Evolutionary conservation across 2,113 vertebrate genomes (phyloP), one percentile per base, ranked within the genome.

Genomic region (Sitta europaea): DNA sequence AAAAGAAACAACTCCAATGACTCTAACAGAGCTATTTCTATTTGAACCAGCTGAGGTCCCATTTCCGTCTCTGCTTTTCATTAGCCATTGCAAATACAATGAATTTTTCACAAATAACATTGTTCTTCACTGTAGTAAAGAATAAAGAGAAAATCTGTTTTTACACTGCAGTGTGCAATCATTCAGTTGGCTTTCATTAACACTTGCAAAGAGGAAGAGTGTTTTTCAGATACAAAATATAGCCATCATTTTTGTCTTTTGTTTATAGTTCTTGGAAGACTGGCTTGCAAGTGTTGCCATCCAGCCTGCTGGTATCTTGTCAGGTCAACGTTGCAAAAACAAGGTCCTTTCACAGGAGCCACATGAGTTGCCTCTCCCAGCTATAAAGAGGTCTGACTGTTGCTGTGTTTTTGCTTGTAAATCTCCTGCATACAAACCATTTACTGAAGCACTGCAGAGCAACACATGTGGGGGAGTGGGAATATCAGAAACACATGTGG

Each of bases 281-380:
- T 99, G 99, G 99, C 74, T 94, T 66, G 98, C 98, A 75, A 97
- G 90, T 36, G 63, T 99, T 50, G 81, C 90, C 50, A 43, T 99
- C 48, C 91, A 96, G 18, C 67, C 97, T 3, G 25, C 81, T 38
- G 90, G 88, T 67, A 88, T 76, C 18, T 87, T 63, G 62, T 94
- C 86, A 15, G 94, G 95, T 21, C 58, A 96, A 20, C 82, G 7
- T 36, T 99, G 99, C 92, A 89, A 74, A 85, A 91, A 11, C 23
- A 93, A 96, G 33, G 95, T 91, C 17, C 65, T 89, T 54, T 65
- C 63, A 36, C 75, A 40, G 36, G 96, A 98, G 68, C 93, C 94
- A 51, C 90, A 51, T 22, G 82, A 57, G 6, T 43, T 99, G 51
- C 53, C 57, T 80, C 98, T 99, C 25, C 94, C 98, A 63, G 98